phyloP scores from a whole-genome alignment of 2,888 invertebrate species.

The Drosophila cognata region DNA sequence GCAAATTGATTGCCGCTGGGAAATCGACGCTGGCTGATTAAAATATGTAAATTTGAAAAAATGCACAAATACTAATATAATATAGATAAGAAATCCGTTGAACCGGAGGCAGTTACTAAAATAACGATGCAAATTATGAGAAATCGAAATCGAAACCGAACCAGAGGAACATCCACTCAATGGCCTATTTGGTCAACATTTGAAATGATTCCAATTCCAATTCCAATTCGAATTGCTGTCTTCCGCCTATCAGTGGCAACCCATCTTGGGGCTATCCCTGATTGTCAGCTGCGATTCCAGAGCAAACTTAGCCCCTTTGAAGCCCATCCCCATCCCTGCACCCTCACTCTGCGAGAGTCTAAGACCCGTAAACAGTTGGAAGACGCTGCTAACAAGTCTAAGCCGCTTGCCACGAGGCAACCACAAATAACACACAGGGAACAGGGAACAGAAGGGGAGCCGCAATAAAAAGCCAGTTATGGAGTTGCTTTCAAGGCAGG shows the following conservation, averaged over 20 bases:
- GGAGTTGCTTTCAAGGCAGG: neutral
- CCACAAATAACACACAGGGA: constrained; percentile 38
- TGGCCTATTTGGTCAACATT: constrained; percentile 33
- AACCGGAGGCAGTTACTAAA: neutral
- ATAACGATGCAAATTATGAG: constrained; percentile 37
- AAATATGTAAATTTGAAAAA: constrained; percentile 70
- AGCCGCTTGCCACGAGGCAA: constrained; percentile 43
- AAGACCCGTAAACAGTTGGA: constrained; percentile 53
- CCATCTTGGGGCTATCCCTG: constrained; percentile 49
- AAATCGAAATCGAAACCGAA: constrained; percentile 36
- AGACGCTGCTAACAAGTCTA: constrained; percentile 69
- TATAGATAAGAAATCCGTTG: neutral
- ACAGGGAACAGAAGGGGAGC: constrained; percentile 21
- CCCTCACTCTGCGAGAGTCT: constrained; percentile 5
- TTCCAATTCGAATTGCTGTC: constrained; percentile 30
- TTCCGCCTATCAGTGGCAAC: constrained; percentile 24
- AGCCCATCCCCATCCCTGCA: neutral
- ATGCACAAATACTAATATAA: constrained; percentile 15
- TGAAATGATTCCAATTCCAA: constrained; percentile 7
- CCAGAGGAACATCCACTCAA: constrained; percentile 13
- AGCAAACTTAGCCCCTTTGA: neutral
- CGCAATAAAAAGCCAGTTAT: constrained; percentile 49
- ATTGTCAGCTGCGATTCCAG: constrained; percentile 45
- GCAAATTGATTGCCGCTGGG: constrained; percentile 71
- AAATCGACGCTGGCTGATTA: constrained; percentile 67